Percentiles rank a stretch among this genome's conserved stretches.
Evolutionary conservation across 2,888 invertebrate species (phyloP).

Genomic region (Amiota minor): DNA sequence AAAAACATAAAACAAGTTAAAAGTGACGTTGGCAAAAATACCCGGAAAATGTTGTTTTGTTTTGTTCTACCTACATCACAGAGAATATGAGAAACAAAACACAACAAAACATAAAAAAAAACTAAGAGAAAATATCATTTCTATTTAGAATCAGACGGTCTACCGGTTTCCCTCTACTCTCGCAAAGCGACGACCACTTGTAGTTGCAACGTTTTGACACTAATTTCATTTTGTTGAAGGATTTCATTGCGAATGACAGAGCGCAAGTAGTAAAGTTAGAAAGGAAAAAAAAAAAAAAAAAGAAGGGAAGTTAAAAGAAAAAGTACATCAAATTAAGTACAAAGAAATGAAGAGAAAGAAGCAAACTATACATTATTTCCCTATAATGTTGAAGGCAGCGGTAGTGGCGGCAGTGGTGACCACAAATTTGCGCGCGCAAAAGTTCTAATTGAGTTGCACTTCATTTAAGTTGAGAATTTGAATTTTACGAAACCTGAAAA

Average conservation of each 20-base stretch:
- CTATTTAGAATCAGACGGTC: no score
- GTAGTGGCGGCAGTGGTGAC: not conserved
- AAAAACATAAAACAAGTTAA: not conserved
- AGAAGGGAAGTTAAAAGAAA: not conserved
- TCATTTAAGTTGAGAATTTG: constrained; percentile 52
- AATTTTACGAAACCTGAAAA: constrained; percentile 13
- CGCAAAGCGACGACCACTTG: constrained; percentile 38
- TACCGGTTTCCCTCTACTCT: not conserved
- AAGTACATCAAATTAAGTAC: not conserved
- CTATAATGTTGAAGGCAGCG: not conserved
- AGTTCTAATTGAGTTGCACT: constrained; percentile 56
- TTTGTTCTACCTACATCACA: not conserved
- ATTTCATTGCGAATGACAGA: constrained; percentile 47
- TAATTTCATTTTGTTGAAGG: constrained; percentile 61
- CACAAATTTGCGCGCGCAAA: constrained; percentile 21
- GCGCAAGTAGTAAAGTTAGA: not conserved
- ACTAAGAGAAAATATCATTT: not conserved
- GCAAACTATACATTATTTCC: not conserved
- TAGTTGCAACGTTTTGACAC: constrained; percentile 64
- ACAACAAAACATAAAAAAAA: not conserved
- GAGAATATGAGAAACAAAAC: not conserved
- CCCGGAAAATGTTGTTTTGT: not conserved
- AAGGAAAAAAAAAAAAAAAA: not conserved
- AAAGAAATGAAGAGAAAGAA: not conserved
- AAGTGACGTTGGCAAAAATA: not conserved